Conservation (phyloP, 2,797 vertebrate genomes). For the Pteronotus mesoamericanus region DNA sequence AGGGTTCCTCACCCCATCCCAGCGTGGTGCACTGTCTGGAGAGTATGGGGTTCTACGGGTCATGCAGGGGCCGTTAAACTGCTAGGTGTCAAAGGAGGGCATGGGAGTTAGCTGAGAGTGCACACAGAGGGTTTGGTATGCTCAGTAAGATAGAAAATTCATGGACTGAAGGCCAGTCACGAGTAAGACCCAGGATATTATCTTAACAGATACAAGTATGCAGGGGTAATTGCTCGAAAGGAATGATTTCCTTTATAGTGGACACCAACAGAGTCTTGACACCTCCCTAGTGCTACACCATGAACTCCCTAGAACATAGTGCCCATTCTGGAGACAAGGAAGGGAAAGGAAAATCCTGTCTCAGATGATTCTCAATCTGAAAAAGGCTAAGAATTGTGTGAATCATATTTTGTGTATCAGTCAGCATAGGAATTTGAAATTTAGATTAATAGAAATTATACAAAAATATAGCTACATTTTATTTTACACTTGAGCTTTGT, state of each 20-base stretch:
- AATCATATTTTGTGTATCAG: neutral
- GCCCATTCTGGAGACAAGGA: neutral
- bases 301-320: neutral
- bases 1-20: neutral
- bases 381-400: neutral
- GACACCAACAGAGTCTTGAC: neutral
- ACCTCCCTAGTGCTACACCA: accelerated
- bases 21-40: accelerated
- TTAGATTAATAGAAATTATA: neutral
- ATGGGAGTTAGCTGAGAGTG: neutral
- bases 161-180: neutral
- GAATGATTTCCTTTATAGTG: neutral
- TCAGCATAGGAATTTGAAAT: neutral
- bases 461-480: neutral
- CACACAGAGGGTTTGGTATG: neutral
- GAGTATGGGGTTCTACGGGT: neutral
- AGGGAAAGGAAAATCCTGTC: neutral
- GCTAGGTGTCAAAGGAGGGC: neutral
- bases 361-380: neutral
- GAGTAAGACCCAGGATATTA: neutral
- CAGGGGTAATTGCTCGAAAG: neutral
- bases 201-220: neutral
- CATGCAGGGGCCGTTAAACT: neutral
- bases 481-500: neutral
- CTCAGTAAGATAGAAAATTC: neutral